Conservation (phyloP, 2,113 vertebrate genomes). For the Stictonetta naevosa region DNA sequence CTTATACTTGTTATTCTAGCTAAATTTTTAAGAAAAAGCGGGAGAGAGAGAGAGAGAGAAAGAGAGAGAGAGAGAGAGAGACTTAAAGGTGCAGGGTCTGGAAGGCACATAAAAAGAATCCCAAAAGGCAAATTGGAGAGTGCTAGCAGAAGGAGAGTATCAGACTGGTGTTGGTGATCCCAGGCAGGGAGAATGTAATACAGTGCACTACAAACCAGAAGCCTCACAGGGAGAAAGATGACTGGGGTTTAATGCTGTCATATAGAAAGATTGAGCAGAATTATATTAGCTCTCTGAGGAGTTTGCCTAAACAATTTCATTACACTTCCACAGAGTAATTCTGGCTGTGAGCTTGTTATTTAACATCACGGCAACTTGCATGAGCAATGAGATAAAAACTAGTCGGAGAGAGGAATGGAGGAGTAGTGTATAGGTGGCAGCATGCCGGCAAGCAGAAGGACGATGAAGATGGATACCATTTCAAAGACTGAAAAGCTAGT, state of each 20-base stretch:
- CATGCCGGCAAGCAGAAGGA: background rate
- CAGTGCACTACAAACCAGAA: background rate
- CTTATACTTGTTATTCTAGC: background rate
- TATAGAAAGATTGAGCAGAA: background rate
- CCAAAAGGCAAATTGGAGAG: background rate
- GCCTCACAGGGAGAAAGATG: background rate
- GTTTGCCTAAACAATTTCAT: background rate
- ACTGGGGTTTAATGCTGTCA: background rate
- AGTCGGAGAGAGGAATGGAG: background rate
- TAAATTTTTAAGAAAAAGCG: background rate
- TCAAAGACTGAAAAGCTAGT: background rate
- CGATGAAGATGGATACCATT: background rate
- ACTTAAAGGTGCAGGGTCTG: background rate
- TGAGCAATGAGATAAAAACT: background rate
- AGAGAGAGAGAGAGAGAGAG: background rate
- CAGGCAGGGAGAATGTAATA: background rate
- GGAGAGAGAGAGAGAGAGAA: no score
- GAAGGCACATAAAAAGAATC: background rate
- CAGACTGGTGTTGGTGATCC: background rate
- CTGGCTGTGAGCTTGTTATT: fast-evolving
- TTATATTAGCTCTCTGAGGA: background rate
- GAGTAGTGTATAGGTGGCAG: background rate
- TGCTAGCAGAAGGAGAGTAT: background rate
- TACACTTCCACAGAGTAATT: background rate
- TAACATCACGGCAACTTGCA: background rate